phyloP scores from a whole-genome alignment of 2,888 invertebrate species.

The Malachius bipustulatus region DNA sequence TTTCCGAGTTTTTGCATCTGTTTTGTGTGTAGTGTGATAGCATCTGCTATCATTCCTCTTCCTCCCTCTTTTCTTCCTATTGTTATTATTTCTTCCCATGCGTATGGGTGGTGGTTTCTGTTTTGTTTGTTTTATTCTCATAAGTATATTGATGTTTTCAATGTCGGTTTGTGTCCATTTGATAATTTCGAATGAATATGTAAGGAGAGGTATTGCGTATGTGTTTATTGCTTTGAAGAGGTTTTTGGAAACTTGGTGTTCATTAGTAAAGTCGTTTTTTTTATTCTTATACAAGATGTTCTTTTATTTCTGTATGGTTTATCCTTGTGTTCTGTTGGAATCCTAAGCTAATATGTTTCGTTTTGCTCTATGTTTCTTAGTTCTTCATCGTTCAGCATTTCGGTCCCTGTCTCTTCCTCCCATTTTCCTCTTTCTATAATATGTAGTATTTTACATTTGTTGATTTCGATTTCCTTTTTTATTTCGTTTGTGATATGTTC shows the following conservation, averaged over 20 bases:
- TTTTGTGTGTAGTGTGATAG: too few relatives aligned
- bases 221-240: neutral
- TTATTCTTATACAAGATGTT: too few relatives aligned
- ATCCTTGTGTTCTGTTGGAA: slow-evolving; percentile 1
- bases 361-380: neutral
- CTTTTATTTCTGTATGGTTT: neutral
- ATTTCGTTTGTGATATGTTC: neutral
- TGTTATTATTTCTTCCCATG: too few relatives aligned
- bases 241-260: neutral
- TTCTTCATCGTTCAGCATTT: too few relatives aligned
- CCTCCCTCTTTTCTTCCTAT: too few relatives aligned
- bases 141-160: slow-evolving; percentile 5
- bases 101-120: too few relatives aligned
- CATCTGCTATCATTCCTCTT: too few relatives aligned
- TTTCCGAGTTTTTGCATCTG: too few relatives aligned
- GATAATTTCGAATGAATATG: slow-evolving; percentile 1
- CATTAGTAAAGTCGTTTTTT: too few relatives aligned
- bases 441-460: neutral
- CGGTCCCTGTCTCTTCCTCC: too few relatives aligned
- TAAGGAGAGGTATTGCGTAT: neutral
- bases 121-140: too few relatives aligned
- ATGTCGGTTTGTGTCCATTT: neutral
- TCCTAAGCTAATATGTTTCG: neutral
- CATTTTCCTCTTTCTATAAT: neutral
- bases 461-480: neutral